These are phyloP conservation scores for Oligia latruncula DNA, from an alignment of 2,888 invertebrate genomes.

Conservation along the genomic window DNA sequence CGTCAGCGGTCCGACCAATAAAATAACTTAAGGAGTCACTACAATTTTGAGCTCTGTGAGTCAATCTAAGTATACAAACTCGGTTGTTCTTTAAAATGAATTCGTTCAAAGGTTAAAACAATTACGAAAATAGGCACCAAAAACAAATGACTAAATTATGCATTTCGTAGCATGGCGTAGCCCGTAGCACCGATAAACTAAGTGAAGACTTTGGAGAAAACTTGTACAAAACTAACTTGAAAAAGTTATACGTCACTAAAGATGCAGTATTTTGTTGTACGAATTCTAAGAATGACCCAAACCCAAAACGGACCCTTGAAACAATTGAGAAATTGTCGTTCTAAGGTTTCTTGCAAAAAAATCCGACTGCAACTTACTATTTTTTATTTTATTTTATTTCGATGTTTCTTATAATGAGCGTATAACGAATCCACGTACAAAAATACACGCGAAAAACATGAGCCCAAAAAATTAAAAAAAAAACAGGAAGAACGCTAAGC, in stretches of 20 bases:
- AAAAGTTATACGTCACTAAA: too few species aligned
- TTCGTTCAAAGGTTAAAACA: background rate
- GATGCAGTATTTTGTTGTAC: too few species aligned
- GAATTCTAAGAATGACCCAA: too few species aligned
- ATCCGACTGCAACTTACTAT: background rate
- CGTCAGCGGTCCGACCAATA: conserved; percentile 30
- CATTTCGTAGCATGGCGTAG: background rate
- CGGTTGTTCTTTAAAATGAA: background rate
- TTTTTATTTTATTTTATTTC: background rate
- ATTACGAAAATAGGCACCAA: background rate
- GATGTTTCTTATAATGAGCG: background rate
- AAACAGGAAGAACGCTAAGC: too few species aligned
- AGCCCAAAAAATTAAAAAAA: too few species aligned
- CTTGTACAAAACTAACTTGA: background rate
- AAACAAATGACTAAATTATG: background rate
- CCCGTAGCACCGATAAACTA: background rate
- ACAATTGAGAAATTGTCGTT: background rate
- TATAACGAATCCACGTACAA: background rate
- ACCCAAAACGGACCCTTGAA: too few species aligned
- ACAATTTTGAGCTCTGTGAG: background rate
- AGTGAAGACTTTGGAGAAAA: background rate
- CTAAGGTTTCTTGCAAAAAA: background rate
- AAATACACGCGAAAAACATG: background rate
- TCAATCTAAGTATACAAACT: conserved; percentile 8
- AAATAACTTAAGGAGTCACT: conserved; percentile 7